Base-by-base conservation (phyloP, 2,888 invertebrate genomes). In the Vesta saturnalis region DNA sequence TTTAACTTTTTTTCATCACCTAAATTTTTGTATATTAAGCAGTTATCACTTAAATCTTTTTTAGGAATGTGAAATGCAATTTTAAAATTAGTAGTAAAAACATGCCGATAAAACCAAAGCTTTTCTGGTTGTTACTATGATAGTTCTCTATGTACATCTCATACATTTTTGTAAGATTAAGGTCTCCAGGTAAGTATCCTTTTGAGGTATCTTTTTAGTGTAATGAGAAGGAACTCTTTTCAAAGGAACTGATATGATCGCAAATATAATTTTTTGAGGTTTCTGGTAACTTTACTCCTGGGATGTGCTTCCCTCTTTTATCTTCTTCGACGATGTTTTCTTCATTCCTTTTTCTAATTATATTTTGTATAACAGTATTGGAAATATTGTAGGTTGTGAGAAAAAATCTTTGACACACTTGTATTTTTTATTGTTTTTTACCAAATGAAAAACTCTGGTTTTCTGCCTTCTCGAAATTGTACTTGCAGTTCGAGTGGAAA, bases 1-100 rank as follows among this genome's bases (percentile, higher is more conserved):
- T 52, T 23, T 18, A 19, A 19, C 19, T 52, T 52, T 52, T 52
- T 15, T 19, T 52, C 18, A 52, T 23, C 46, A n/a, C 46, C n/a
- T 14, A 46, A 46, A 46, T 46, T 46, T 46, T 15, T 46, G 15
- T 46, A 46, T 14, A 46, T 46, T 3, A 46, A 46, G 15, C 46
- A 14, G 15, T 15, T 46, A 15, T n/a, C 14, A 15, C 14, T 8
- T 14, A 15, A 12, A 46, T 46, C 15, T 46, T 6, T 16, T 49
- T 10, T 15, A n/a, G n/a, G n/a, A n/a, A n/a, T n/a, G n/a, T n/a
- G n/a, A 6, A 19, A 16, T 5, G 19, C 49, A 49, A 18, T 18
- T 15, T 18, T n/a, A 46, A 46, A 46, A 15, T 46, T 12, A 46
- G 46, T 46, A 46, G 12, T 46, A 46, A 46, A 46, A 15, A 46